A percentile compares a stretch with the other conserved stretches of the same genome.
phyloP scores from a whole-genome alignment of 2,113 vertebrate species.

The Eulemur macaco region DNA sequence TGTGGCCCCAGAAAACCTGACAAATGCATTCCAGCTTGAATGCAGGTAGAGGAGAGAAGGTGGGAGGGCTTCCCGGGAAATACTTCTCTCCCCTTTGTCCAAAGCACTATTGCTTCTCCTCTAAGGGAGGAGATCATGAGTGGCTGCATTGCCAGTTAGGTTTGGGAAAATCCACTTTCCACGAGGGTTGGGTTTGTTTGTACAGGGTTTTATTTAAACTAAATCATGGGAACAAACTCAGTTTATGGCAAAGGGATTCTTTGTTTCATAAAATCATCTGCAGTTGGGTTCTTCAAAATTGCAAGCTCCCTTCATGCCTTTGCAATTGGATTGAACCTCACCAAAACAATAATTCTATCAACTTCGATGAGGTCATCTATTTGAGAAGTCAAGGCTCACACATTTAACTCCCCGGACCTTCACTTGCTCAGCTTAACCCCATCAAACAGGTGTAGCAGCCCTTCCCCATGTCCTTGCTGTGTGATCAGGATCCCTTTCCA shows the following conservation, averaged over 20 bases:
- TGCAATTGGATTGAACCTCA: background rate
- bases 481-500: background rate
- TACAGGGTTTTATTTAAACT: background rate
- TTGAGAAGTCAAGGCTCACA: background rate
- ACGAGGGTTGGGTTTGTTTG: background rate
- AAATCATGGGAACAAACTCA: background rate
- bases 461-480: background rate
- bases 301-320: background rate
- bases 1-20: background rate
- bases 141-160: background rate
- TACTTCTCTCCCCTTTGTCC: background rate
- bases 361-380: background rate
- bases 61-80: background rate
- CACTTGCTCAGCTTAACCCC: background rate
- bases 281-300: background rate
- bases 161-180: background rate
- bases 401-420: background rate
- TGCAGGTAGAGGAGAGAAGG: background rate
- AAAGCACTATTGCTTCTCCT: background rate
- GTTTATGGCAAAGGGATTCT: background rate
- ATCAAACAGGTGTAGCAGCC: background rate
- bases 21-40: background rate
- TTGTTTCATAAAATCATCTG: background rate
- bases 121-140: background rate
- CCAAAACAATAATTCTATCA: background rate